phyloP scores from a whole-genome alignment of 2,888 invertebrate genomes.

The Hybos culiciformis region DNA sequence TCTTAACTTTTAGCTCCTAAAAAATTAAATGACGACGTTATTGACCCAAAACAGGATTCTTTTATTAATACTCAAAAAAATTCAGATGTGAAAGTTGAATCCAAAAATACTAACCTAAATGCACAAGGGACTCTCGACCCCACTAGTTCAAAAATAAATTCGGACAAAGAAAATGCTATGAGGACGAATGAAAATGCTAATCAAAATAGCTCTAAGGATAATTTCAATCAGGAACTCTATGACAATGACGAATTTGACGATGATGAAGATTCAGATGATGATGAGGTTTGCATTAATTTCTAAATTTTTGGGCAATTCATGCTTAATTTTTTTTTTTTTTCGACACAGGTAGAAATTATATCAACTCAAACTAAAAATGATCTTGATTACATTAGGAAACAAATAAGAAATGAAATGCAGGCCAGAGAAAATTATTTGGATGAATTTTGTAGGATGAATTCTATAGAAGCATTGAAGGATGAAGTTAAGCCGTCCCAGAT shows the following conservation, averaged over 20 bases:
- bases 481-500: conserved; percentile 14
- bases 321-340: conserved; percentile 4
- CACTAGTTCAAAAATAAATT: too few species aligned
- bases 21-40: too few species aligned
- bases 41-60: too few species aligned
- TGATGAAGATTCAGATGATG: conserved; percentile 13
- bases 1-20: too few species aligned
- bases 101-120: too few species aligned
- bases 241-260: neutral
- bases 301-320: neutral
- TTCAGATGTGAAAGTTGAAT: too few species aligned
- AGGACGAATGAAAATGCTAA: too few species aligned
- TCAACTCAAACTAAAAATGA: conserved; percentile 21
- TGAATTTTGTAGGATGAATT: conserved; percentile 28
- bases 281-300: conserved; percentile 1
- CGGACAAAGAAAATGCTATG: too few species aligned
- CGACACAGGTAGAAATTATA: conserved; percentile 15
- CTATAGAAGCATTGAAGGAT: conserved; percentile 18
- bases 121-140: too few species aligned
- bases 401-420: conserved; percentile 30
- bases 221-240: too few species aligned
- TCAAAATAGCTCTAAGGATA: too few species aligned
- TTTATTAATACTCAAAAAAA: too few species aligned
- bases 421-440: conserved; percentile 31
- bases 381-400: conserved; percentile 25